Evolutionary conservation across 1,140 invertebrate species (phyloP).

Genomic region (Andricus grossulariae): DNA sequence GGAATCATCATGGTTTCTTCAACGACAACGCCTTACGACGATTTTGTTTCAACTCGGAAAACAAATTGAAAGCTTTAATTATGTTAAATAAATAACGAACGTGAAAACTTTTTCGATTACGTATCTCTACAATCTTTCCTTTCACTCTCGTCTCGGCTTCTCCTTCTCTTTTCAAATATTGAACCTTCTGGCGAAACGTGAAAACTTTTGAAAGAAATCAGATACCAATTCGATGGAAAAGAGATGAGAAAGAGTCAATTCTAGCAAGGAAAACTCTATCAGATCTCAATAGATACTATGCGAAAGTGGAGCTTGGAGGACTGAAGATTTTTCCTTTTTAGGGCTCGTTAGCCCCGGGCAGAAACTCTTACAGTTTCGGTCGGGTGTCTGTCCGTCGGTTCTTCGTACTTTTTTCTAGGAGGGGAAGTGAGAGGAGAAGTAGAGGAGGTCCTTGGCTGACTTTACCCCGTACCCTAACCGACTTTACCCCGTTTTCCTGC

Average conservation of each 20-base stretch:
- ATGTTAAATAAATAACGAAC: conserved; percentile 1
- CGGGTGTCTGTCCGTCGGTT: too few relatives aligned
- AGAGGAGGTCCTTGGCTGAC: too few relatives aligned
- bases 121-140: neutral
- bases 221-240: conserved; percentile 12
- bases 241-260: conserved; percentile 11
- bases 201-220: conserved; percentile 14
- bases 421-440: too few relatives aligned
- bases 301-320: neutral
- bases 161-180: conserved; percentile 9
- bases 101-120: conserved; percentile 1
- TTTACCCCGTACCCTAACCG: too few relatives aligned
- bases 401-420: too few relatives aligned
- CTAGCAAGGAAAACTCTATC: neutral
- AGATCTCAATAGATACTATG: neutral
- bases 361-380: too few relatives aligned
- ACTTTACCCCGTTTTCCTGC: too few relatives aligned
- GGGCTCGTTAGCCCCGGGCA: too few relatives aligned
- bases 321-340: neutral
- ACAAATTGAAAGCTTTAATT: neutral
- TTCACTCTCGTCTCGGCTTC: neutral
- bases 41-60: neutral
- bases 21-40: neutral
- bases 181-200: conserved; percentile 10
- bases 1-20: neutral